These are phyloP conservation scores for Scelioninae gen. 1 DNA, from an alignment of 2,888 invertebrate species.

Conservation along the genomic window DNA sequence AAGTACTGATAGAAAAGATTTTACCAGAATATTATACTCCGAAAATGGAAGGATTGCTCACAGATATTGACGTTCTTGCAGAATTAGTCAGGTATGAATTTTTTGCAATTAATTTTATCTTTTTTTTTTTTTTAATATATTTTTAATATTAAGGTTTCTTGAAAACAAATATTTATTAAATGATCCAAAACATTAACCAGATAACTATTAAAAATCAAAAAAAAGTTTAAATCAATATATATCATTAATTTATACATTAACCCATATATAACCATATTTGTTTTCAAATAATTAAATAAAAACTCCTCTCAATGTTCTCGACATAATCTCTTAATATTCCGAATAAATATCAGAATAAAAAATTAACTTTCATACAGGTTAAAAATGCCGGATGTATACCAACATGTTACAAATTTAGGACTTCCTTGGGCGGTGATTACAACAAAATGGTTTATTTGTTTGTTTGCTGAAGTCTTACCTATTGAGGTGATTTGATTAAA, in stretches of 20 bases:
- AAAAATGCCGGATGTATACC: slow-evolving; percentile 92
- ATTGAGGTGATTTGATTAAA: slow-evolving; percentile 87
- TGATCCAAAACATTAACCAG: too few relatives aligned
- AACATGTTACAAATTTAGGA: slow-evolving; percentile 91
- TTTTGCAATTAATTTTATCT: not conserved
- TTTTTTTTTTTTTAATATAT: too few relatives aligned
- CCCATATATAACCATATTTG: too few relatives aligned
- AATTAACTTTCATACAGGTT: slow-evolving; percentile 84
- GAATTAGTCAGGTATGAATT: slow-evolving; percentile 89
- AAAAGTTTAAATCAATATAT: too few relatives aligned
- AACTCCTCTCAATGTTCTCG: too few relatives aligned
- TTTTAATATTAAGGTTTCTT: too few relatives aligned
- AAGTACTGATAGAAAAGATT: slow-evolving; percentile 93
- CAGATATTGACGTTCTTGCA: slow-evolving; percentile 95
- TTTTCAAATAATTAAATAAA: too few relatives aligned
- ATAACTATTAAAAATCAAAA: too few relatives aligned
- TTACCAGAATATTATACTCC: slow-evolving; percentile 94
- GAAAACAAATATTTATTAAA: too few relatives aligned
- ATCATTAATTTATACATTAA: too few relatives aligned
- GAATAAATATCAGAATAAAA: too few relatives aligned
- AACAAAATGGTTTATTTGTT: slow-evolving; percentile 98
- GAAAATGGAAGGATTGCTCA: slow-evolving; percentile 94
- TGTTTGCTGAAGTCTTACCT: slow-evolving; percentile 96
- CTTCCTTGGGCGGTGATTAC: slow-evolving; percentile 96
- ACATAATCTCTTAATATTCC: too few relatives aligned